Base-by-base conservation (phyloP, 2,113 vertebrate species). In the Pleuronectes platessa region DNA sequence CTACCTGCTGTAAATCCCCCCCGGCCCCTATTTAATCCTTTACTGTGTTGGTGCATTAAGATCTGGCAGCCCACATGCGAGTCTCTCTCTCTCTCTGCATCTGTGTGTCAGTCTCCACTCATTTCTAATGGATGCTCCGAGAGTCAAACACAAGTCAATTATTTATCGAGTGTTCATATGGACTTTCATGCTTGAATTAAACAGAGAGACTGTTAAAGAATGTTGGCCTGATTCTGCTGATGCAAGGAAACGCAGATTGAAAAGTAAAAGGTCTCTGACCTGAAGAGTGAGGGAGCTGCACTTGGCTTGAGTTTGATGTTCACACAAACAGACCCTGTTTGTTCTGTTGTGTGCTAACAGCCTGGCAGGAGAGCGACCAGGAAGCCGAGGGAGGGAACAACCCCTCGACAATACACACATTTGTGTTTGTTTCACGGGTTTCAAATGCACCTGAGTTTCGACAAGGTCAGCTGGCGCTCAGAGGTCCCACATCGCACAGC, bases 111-210 rank as follows among this genome's bases (percentile, higher is more conserved):
- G 56, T 61, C 76, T 74, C 21, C 4, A 26, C 81, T 90, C 86
- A 85, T 89, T 60, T 64, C 83, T 90, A 82, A 92, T 84, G 61
- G 70, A 89, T 89, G 84, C 35, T 76, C 58, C 37, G 74, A 85
- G 63, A 85, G 63, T 86, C 78, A 74, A 86, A 87, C 71, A 47
- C 0, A 2, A 55, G 81, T 91, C 81, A 86, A 89, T 93, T 79
- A 91, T 92, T 85, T 9, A 91, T 80, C 0, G n/a, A 82, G 81
- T 83, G 61, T 88, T 86, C 76, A 79, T 61, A 79, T 71, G 72
- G 76, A 74, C 61, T 81, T 86, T 86, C 71, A 83, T 59, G 85
- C 81, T 69, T 77, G 82, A 85, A 65, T 80, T 83, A 64, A 75
- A 65, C 45, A 77, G 12, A 24, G 12, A 24, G 72, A 60, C 69